Base-by-base conservation (phyloP, 2,113 vertebrate species). In the Semnopithecus entellus region DNA sequence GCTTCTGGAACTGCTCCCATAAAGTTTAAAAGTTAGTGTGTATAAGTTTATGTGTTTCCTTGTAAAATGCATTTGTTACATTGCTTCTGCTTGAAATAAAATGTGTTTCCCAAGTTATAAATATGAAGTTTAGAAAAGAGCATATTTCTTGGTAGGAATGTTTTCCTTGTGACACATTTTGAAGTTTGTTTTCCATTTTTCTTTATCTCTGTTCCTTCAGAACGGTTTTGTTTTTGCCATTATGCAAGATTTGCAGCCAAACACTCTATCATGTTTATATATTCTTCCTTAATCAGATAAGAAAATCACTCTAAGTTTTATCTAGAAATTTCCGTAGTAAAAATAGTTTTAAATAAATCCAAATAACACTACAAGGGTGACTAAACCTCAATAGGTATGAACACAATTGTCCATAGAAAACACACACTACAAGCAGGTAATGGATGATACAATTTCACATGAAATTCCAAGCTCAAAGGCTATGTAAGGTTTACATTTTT, bases 201-300 rank as follows among this genome's bases (percentile, higher is more conserved):
- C 84, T 89, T 97, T 98, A 98, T 98, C 97, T 97, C 61, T 40
- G 80, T 97, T 97, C 76, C 57, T 97, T 97, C 75, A 93, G 81
- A 96, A 97, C 57, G 66, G 10, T 96, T 98, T 98, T 98, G 98
- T 96, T 98, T 96, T 97, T 97, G 81, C 90, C 88, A 79, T 97
- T 98, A 96, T 92, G 96, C 92, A 97, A 98, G 96, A 97, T 98
- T 98, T 98, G 95, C 97, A 97, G 96, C 88, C 96, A 97, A 95
- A 97, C 88, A 98, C 55, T 92, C 17, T 73, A 2, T 72, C 81
- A 48, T 97, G 91, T 92, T 98, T 97, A 96, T 97, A 70, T 40
- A 86, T 96, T 98, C 78, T 97, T 91, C 84, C 97, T 98, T 97
- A 95, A 98, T 98, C 98, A 97, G 98, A 98, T 98, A 98, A 97